phyloP scores from a whole-genome alignment of 2,888 invertebrate species.

The Apomyelois bistriatella region DNA sequence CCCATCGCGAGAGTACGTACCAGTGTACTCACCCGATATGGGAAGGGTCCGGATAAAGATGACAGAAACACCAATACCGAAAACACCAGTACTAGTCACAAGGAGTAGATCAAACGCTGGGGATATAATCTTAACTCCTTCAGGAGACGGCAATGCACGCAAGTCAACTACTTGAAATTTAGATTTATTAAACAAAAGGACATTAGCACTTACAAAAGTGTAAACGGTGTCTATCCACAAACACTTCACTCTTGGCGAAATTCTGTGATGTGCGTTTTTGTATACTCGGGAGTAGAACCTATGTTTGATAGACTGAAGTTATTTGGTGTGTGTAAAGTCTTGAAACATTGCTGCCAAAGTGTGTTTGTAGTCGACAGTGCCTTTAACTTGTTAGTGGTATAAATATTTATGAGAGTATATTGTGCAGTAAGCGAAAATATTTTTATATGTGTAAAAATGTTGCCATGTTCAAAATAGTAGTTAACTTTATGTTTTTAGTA shows the following conservation, averaged over 20 bases:
- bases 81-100: conserved; percentile 90
- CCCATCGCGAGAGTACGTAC: conserved; percentile 70
- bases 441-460: conserved; percentile 77
- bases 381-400: conserved; percentile 70
- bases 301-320: conserved; percentile 46
- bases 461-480: conserved; percentile 75
- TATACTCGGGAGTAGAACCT: conserved; percentile 45
- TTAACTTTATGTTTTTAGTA: conserved; percentile 49
- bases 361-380: conserved; percentile 81
- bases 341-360: conserved; percentile 78
- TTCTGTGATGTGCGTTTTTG: conserved; percentile 61
- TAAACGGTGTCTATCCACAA: conserved; percentile 68
- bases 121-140: conserved; percentile 86
- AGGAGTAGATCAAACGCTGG: conserved; percentile 88
- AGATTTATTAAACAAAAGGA: conserved; percentile 36
- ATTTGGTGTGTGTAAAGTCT: conserved; percentile 52
- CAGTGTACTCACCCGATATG: conserved; percentile 83
- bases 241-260: conserved; percentile 74
- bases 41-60: conserved; percentile 89
- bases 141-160: conserved; percentile 54
- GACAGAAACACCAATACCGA: conserved; percentile 88
- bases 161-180: conserved; percentile 71
- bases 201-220: conserved; percentile 48
- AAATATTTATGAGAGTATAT: conserved; percentile 73
- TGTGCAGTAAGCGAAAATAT: conserved; percentile 70